Conservation (phyloP, 2,797 vertebrate genomes). For the Gymnodraco acuticeps region DNA sequence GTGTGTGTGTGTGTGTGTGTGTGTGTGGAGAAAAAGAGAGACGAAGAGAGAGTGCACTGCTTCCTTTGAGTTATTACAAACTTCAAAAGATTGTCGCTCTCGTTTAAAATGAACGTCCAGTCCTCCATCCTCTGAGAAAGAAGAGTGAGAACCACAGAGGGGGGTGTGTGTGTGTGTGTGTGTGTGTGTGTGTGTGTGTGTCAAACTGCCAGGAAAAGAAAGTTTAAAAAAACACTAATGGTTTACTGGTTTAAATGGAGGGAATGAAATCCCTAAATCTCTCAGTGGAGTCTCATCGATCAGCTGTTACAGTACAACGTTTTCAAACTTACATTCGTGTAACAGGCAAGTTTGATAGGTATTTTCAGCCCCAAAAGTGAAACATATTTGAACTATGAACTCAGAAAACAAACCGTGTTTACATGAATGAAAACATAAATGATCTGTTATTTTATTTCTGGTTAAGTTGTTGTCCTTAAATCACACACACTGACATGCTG, state of each 20-base stretch:
- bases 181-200: constrained; percentile 22
- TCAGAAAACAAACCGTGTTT: not conserved
- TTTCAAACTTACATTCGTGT: too few species aligned
- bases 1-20: not conserved
- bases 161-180: constrained; percentile 1
- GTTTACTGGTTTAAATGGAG: constrained; percentile 38
- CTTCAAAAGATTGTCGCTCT: constrained; percentile 77
- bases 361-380: too few species aligned
- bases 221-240: constrained; percentile 39
- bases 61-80: constrained; percentile 76
- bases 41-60: constrained; percentile 33
- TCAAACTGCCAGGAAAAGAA: constrained; percentile 63
- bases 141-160: constrained; percentile 48
- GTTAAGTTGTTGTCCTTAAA: too few species aligned
- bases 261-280: constrained; percentile 5
- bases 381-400: too few species aligned
- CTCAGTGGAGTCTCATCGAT: constrained; percentile 4
- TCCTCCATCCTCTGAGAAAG: constrained; percentile 43
- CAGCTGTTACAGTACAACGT: not conserved
- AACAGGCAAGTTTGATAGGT: too few species aligned
- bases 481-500: too few species aligned
- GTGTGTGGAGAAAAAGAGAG: not conserved
- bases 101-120: constrained; percentile 66
- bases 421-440: not conserved
- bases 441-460: not conserved